Evolutionary conservation across 64 coral and sea anemone genomes (phyloP).

Genomic region (Cladopsammia gracilis): DNA sequence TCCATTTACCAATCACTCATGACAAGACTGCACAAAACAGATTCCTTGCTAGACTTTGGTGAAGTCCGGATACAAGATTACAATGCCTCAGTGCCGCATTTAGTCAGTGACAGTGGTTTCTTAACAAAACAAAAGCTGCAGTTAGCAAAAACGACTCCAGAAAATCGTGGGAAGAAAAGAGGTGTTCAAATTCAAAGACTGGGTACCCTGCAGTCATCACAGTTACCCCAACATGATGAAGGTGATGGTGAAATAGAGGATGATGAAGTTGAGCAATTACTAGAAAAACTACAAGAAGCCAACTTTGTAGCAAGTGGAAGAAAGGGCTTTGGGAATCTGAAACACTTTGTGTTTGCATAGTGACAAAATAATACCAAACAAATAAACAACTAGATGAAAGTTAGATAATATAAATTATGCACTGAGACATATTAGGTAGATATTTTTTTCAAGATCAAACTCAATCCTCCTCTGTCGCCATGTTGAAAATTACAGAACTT

Average conservation of each 20-base stretch:
- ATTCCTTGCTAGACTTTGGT: conserved; percentile 58
- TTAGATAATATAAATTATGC: no score
- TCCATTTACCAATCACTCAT: conserved; percentile 49
- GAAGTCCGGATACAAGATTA: conserved; percentile 24
- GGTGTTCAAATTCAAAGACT: conserved; percentile 20
- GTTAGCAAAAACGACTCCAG: background rate
- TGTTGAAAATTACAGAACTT: no score
- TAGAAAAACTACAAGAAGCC: conserved; percentile 66
- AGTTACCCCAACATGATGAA: background rate
- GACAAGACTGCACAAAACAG: conserved; percentile 54
- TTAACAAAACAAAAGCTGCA: conserved; percentile 16
- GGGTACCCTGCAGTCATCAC: conserved; percentile 8
- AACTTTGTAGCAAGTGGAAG: conserved; percentile 60
- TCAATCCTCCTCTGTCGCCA: no score
- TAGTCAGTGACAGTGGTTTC: background rate
- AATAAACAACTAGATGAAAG: no score
- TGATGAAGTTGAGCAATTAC: conserved; percentile 35
- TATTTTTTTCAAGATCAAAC: no score
- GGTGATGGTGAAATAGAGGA: background rate
- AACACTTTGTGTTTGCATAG: conserved; percentile 50
- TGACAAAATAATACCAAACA: background rate
- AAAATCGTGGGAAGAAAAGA: background rate
- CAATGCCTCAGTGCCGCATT: conserved; percentile 1
- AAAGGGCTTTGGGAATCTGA: conserved; percentile 28
- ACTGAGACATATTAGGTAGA: no score